phyloP scores from a whole-genome alignment of 2,797 vertebrate genomes.

The Ciconia nigra region DNA sequence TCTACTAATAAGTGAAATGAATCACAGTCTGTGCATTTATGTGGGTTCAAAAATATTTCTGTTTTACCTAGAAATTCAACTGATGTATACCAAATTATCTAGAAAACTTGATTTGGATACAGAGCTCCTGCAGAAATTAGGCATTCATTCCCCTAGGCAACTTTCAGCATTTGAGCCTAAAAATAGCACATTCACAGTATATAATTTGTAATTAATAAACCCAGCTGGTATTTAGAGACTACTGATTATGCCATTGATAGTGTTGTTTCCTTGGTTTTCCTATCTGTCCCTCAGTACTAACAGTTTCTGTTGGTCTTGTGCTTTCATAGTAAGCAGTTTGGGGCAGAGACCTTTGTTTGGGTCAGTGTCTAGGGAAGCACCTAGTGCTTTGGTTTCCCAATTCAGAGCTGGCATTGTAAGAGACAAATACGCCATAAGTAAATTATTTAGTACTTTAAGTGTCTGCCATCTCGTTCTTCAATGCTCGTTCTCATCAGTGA shows the following conservation, averaged over 20 bases:
- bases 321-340: background rate
- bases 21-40: background rate
- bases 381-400: background rate
- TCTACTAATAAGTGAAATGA: background rate
- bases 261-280: background rate
- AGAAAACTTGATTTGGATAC: slow-evolving; percentile 18
- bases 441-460: background rate
- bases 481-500: background rate
- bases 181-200: background rate
- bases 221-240: background rate
- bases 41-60: background rate
- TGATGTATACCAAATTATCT: background rate
- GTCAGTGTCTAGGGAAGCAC: background rate
- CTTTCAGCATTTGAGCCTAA: background rate
- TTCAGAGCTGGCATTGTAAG: background rate
- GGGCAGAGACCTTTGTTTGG: background rate
- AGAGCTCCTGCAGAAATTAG: background rate
- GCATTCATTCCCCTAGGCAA: background rate
- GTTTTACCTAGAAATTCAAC: background rate
- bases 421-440: background rate
- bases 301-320: background rate
- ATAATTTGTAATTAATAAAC: slow-evolving; percentile 34
- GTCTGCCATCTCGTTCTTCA: background rate
- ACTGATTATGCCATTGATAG: background rate
- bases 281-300: background rate